Conservation (phyloP, 2,113 vertebrate species). For the Sebastes fasciatus region DNA sequence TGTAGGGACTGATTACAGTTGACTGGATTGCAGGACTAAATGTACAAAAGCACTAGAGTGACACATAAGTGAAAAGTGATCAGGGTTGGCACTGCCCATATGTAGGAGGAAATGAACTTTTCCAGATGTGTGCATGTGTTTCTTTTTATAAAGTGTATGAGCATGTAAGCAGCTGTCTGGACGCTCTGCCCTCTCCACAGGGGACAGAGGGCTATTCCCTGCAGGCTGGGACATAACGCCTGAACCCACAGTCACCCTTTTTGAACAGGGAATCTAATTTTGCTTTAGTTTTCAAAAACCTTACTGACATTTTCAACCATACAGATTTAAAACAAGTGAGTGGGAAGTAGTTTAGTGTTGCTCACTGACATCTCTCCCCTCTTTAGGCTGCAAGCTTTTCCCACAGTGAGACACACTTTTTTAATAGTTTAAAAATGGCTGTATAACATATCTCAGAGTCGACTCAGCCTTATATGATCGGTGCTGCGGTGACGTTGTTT, state of each 20-base stretch:
- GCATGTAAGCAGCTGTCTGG: conserved; percentile 24
- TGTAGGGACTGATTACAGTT: neutral
- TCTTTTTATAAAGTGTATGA: neutral
- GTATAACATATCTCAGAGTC: neutral
- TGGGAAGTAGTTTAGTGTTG: neutral
- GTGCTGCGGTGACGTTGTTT: neutral
- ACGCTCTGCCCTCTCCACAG: conserved; percentile 9
- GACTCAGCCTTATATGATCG: neutral
- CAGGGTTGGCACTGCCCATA: neutral
- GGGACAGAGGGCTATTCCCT: neutral
- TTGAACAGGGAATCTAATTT: neutral
- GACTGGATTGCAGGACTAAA: neutral
- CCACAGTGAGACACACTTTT: neutral
- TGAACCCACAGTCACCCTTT: neutral
- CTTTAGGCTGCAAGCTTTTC: neutral
- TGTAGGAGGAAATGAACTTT: neutral
- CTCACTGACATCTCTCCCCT: conserved; percentile 8
- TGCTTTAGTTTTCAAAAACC: neutral
- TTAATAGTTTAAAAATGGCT: conserved; percentile 20
- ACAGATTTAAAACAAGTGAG: conserved; percentile 1
- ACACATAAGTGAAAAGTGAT: conserved; percentile 15
- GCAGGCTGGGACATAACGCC: conserved; percentile 7
- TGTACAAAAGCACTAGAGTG: neutral
- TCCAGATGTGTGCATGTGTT: conserved; percentile 15
- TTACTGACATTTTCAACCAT: conserved; percentile 1